Percentiles rank a stretch among this genome's conserved stretches.
These are phyloP conservation scores for Eupeodes luniger DNA, from an alignment of 2,888 invertebrate genomes.

Conservation along the genomic window DNA sequence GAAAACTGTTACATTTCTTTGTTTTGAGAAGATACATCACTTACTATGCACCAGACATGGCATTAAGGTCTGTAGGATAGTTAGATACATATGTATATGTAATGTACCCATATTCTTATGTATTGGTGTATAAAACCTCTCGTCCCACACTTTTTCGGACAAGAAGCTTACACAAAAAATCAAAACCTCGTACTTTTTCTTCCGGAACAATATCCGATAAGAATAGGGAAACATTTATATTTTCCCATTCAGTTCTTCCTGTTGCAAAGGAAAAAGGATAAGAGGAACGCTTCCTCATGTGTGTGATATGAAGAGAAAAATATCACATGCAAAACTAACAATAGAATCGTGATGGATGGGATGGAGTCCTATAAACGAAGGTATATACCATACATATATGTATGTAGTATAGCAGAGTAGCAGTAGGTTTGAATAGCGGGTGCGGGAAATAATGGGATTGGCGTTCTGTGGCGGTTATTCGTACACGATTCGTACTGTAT, in stretches of 20 bases:
- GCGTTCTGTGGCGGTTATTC: neutral
- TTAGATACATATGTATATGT: too few relatives aligned
- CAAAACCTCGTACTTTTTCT: slow-evolving; percentile 61
- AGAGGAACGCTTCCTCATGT: slow-evolving; percentile 69
- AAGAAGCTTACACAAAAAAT: slow-evolving; percentile 38
- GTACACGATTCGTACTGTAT: too few relatives aligned
- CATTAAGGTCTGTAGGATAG: slow-evolving; percentile 33
- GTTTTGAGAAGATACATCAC: slow-evolving; percentile 60
- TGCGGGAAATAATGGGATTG: slow-evolving; percentile 4
- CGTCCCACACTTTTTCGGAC: slow-evolving; percentile 49
- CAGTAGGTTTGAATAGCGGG: neutral
- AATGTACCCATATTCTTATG: neutral
- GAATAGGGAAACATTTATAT: slow-evolving; percentile 76
- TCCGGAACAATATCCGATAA: slow-evolving; percentile 74
- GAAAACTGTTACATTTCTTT: slow-evolving; percentile 45
- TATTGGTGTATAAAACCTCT: slow-evolving; percentile 34
- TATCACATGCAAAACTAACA: slow-evolving; percentile 75
- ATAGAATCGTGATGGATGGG: slow-evolving; percentile 60
- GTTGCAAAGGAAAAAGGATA: slow-evolving; percentile 60
- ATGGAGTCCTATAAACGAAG: neutral
- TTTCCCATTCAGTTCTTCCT: slow-evolving; percentile 71
- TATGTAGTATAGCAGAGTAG: neutral
- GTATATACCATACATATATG: neutral
- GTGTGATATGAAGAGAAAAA: slow-evolving; percentile 72
- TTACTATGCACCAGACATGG: slow-evolving; percentile 63